Base-by-base conservation (phyloP, 2,888 invertebrate genomes). In the Folsomia candida region DNA sequence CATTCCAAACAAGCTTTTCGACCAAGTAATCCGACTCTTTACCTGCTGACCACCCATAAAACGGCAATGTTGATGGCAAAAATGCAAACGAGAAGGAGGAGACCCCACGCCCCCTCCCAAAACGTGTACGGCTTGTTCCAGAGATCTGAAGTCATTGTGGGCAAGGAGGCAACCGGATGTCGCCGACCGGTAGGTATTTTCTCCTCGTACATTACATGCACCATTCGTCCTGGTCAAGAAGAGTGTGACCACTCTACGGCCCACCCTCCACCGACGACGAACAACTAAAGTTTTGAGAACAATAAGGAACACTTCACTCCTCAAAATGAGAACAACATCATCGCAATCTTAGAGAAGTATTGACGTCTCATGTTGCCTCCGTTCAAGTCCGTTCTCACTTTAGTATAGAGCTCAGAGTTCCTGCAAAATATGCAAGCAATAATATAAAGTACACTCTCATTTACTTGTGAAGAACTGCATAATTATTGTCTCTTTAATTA, bases 91-190 rank as follows among this genome's bases (percentile, higher is more conserved):
- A 79, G 68, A 1, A 80, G 73, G 14, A 79, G 20, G n/a, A 76
- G 58, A 37, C 80, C 80, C 80, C 80, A 80, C 11, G 78, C 51
- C 3, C 76, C 69, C 70, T 80, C 79, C 1, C 68, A 71, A 2
- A 60, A 29, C 0, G 74, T 68, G 66, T 76, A 76, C 1, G 72
- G 69, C 20, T 70, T 67, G 28, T 63, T 59, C 70, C 73, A 74
- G 47, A 64, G 24, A 29, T 64, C 64, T n/a, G 51, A 20, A 2
- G 18, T 47, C 37, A 28, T 60, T 20, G 51, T 62, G 20, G 18
- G 28, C 27, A 29, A 22, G 6, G 37, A 9, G 4, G 37, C 4
- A 37, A 37, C 14, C 6, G 37, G 37, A 14, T 37, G 37, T 37
- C 37, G 37, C 37, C 37, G 37, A 37, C 37, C 14, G 4, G 6